Base-by-base conservation (phyloP, 2,113 vertebrate genomes). In the Periophthalmus modestus region DNA sequence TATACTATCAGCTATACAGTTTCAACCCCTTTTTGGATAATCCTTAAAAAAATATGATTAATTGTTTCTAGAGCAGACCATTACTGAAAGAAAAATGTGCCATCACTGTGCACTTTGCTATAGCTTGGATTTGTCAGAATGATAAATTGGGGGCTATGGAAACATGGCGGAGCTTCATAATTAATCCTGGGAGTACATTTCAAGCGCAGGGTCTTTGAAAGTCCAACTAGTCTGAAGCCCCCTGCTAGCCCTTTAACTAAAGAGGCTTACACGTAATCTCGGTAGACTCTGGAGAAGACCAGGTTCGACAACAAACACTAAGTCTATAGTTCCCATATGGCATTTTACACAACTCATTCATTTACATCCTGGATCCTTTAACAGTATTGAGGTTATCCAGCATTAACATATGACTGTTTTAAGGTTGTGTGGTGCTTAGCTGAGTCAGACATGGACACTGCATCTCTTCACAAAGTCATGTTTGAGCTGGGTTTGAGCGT, bases 221-320 rank as follows among this genome's bases (percentile, higher is more conserved):
- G 75, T 63, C 67, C 82, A 66, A 81, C 72, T 74, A 84, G 78
- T 76, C 79, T 52, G 57, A 24, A 69, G 72, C 75, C 68, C 82
- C 74, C 82, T 78, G 16, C 76, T 80, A 74, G 83, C 78, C 82
- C 75, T 65, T 86, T 71, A 80, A 85, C 85, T 77, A 92, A 94
- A 94, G 88, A 83, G 85, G 88, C 83, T 93, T 92, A 92, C 52
- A 82, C 73, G 69, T 92, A 92, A 93, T 92, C 90, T 89, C 80
- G 43, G 43, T 69, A 85, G 88, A 83, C 89, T 82, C 87, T 87
- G 73, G 85, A 78, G 87, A 88, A 71, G 83, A 89, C 82, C 85
- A 87, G 76, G 77, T 81, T 84, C 7, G 19, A n/a, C 77, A 91
- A 87, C 84, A 77, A 77, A 79, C 79, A 77, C 67, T 90, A 87